Percentiles rank a stretch among this genome's conserved stretches.
Conservation (phyloP, 2,113 vertebrate genomes). For the Neodon shergylaensis region DNA sequence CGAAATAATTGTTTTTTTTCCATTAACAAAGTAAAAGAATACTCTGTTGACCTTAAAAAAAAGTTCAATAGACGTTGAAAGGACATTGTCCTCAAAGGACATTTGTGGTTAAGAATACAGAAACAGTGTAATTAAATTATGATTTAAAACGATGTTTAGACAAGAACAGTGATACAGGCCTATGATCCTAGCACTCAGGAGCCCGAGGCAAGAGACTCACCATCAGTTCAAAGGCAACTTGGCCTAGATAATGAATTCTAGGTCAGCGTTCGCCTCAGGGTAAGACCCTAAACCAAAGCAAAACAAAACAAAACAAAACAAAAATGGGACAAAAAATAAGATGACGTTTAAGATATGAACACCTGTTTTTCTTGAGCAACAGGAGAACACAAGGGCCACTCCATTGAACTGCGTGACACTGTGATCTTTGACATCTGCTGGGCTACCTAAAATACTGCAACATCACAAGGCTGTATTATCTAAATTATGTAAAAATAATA, state of each 20-base stretch:
- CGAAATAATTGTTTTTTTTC: conserved; percentile 16
- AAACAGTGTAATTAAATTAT: background rate
- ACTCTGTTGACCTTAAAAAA: background rate
- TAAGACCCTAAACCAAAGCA: background rate
- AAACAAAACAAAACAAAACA: background rate
- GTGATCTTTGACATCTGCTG: background rate
- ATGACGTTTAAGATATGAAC: background rate
- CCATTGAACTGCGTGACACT: background rate
- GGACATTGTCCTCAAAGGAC: background rate
- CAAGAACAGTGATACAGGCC: background rate
- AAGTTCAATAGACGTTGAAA: background rate
- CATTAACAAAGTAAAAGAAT: background rate
- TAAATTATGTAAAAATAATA: background rate
- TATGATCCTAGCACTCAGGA: background rate
- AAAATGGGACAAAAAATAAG: background rate
- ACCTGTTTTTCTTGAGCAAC: background rate
- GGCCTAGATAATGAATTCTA: background rate
- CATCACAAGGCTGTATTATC: background rate
- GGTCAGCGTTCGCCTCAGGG: background rate
- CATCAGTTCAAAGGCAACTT: background rate
- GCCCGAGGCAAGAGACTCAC: background rate
- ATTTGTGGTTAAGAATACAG: background rate
- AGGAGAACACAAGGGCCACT: background rate
- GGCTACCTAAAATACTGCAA: background rate
- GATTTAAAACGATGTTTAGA: background rate